phyloP scores from a whole-genome alignment of 2,113 vertebrate species.

The Phrynosoma platyrhinos region DNA sequence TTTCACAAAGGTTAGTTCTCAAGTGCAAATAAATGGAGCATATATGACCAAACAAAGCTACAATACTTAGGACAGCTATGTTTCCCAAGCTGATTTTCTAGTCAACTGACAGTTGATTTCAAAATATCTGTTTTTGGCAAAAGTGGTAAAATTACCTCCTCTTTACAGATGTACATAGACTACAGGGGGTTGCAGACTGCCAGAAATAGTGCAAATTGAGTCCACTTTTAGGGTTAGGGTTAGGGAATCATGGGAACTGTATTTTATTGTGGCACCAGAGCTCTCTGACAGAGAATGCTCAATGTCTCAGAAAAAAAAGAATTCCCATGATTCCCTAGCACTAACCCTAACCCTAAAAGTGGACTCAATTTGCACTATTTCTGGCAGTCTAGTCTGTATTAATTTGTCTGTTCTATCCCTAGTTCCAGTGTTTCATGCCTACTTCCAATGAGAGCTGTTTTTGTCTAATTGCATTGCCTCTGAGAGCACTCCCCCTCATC shows the following conservation, averaged over 20 bases:
- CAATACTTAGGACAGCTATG: background rate
- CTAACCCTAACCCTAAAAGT: too few species aligned
- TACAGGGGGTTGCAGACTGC: too few species aligned
- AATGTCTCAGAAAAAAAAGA: too few species aligned
- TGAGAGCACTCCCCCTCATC: background rate
- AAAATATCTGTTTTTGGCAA: background rate
- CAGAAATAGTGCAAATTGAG: too few species aligned
- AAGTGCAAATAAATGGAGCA: constrained; percentile 44
- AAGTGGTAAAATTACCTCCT: background rate
- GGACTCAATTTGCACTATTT: too few species aligned
- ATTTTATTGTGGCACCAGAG: too few species aligned
- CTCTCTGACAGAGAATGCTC: too few species aligned
- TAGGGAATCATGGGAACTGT: too few species aligned
- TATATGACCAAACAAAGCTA: constrained; percentile 9
- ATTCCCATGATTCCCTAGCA: too few species aligned
- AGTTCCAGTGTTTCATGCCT: background rate
- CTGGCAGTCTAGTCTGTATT: background rate
- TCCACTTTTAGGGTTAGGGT: too few species aligned
- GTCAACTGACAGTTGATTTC: background rate
- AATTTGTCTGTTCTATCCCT: background rate
- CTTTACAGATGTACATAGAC: background rate
- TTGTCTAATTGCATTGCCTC: too few species aligned
- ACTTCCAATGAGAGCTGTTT: background rate
- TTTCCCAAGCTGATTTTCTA: background rate
- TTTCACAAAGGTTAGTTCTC: constrained; percentile 18